Percentiles rank a stretch among this genome's conserved stretches.
phyloP scores from a whole-genome alignment of 2,888 invertebrate species.

The Apocheima hispidaria region DNA sequence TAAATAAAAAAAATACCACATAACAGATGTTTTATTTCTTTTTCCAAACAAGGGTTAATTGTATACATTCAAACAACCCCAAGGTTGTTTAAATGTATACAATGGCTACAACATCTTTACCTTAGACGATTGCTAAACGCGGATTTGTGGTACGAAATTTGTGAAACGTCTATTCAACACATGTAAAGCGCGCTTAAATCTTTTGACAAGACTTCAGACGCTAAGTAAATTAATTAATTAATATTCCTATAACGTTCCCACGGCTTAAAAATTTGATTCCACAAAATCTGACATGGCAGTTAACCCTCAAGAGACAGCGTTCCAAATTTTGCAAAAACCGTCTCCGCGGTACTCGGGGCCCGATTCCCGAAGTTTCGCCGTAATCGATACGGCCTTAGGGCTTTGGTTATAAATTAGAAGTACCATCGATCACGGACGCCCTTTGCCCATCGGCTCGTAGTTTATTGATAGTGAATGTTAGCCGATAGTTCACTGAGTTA shows the following conservation, averaged over 20 bases:
- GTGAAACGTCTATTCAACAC: too few species aligned
- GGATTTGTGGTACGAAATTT: too few species aligned
- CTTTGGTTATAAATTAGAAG: constrained; percentile 84
- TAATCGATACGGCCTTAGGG: constrained; percentile 86
- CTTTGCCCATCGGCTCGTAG: constrained; percentile 83
- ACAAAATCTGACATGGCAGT: constrained; percentile 24
- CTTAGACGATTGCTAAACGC: too few species aligned
- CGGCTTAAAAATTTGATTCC: constrained; percentile 36
- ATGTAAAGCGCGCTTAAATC: too few species aligned
- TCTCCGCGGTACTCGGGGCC: constrained; percentile 57
- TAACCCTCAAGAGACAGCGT: constrained; percentile 64
- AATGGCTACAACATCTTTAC: too few species aligned
- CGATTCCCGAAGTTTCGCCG: constrained; percentile 66
- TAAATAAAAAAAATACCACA: too few species aligned
- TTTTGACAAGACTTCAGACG: too few species aligned
- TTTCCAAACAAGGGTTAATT: too few species aligned
- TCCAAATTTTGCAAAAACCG: constrained; percentile 77
- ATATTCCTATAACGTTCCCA: constrained; percentile 31
- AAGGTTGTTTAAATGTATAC: too few species aligned
- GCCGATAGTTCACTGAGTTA: constrained; percentile 74
- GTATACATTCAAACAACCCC: too few species aligned
- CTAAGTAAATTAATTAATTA: background rate
- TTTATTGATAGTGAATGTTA: constrained; percentile 82
- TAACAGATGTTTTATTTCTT: too few species aligned
- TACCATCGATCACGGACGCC: constrained; percentile 83